Evolutionary conservation across 2,888 invertebrate genomes (phyloP).

Genomic region (Aspidapion aeneum): DNA sequence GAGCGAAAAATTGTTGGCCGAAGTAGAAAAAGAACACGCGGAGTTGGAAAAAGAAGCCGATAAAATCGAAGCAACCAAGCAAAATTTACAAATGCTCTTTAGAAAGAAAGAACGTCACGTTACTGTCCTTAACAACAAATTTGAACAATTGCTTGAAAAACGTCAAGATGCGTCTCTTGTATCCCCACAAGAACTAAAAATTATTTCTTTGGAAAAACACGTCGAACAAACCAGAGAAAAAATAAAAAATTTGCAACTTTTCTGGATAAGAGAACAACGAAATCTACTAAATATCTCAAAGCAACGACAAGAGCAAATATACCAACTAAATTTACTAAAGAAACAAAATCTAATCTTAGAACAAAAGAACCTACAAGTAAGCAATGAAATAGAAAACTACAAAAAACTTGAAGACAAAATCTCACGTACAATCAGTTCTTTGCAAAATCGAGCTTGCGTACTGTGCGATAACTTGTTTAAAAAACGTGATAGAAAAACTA

Average conservation of each 20-base stretch:
- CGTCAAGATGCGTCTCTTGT: slow-evolving; percentile 49
- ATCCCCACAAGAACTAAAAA: slow-evolving; percentile 59
- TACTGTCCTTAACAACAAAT: slow-evolving; percentile 51
- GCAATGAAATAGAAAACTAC: slow-evolving; percentile 60
- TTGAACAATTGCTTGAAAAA: slow-evolving; percentile 50
- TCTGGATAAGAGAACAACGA: slow-evolving; percentile 75
- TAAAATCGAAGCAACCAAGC: slow-evolving; percentile 47
- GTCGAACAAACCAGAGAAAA: slow-evolving; percentile 59
- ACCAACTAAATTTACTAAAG: slow-evolving; percentile 65
- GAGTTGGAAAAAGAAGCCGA: slow-evolving; percentile 49
- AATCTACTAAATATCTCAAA: slow-evolving; percentile 66
- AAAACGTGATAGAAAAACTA: slow-evolving; percentile 53
- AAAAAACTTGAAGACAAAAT: slow-evolving; percentile 55
- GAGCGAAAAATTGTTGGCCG: slow-evolving; percentile 41
- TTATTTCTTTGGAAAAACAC: slow-evolving; percentile 61
- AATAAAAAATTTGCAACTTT: slow-evolving; percentile 63
- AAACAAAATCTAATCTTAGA: slow-evolving; percentile 68
- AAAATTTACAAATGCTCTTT: slow-evolving; percentile 45
- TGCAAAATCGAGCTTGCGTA: slow-evolving; percentile 59
- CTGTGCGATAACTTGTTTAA: slow-evolving; percentile 56
- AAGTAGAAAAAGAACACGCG: slow-evolving; percentile 42
- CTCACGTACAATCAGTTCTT: slow-evolving; percentile 55
- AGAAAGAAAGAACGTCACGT: slow-evolving; percentile 51
- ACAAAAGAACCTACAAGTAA: slow-evolving; percentile 69
- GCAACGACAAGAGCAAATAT: slow-evolving; percentile 63